Evolutionary conservation across 2,113 vertebrate species (phyloP).

Genomic region (Salvelinus alpinus): DNA sequence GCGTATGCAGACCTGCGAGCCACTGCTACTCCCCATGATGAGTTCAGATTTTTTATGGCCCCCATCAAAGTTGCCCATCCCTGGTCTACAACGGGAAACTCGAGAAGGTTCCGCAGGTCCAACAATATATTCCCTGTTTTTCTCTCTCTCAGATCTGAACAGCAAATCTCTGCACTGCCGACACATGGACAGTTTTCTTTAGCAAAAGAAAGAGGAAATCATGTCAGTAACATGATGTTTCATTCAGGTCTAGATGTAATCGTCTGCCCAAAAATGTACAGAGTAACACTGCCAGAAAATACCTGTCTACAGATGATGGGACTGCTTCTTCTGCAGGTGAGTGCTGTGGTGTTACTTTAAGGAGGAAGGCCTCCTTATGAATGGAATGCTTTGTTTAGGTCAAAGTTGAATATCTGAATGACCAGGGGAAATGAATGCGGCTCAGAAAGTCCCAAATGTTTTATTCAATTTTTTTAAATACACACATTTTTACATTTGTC

Average conservation of each 20-base stretch:
- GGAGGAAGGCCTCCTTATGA: not conserved
- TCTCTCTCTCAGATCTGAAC: not conserved
- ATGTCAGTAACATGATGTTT: not conserved
- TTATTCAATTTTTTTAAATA: not conserved
- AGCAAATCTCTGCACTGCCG: not conserved
- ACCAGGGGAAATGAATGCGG: not conserved
- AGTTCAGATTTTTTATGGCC: too few species aligned
- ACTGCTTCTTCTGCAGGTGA: slow-evolving; percentile 3
- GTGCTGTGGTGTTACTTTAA: not conserved
- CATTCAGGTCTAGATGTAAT: not conserved
- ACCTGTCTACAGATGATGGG: not conserved
- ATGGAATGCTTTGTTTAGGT: slow-evolving; percentile 1
- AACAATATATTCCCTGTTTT: not conserved
- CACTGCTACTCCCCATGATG: too few species aligned
- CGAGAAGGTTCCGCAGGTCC: not conserved
- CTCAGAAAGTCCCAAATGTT: not conserved
- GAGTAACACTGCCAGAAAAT: not conserved
- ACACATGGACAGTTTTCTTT: not conserved
- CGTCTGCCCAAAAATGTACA: not conserved
- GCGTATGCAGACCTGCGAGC: too few species aligned
- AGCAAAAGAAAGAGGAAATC: not conserved
- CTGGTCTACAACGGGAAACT: slow-evolving; percentile 4
- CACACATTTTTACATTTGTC: not conserved
- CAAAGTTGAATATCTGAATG: not conserved
- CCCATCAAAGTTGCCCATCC: too few species aligned